Base-by-base conservation (phyloP, 1,140 invertebrate genomes). In the Sesamia nonagrioides region DNA sequence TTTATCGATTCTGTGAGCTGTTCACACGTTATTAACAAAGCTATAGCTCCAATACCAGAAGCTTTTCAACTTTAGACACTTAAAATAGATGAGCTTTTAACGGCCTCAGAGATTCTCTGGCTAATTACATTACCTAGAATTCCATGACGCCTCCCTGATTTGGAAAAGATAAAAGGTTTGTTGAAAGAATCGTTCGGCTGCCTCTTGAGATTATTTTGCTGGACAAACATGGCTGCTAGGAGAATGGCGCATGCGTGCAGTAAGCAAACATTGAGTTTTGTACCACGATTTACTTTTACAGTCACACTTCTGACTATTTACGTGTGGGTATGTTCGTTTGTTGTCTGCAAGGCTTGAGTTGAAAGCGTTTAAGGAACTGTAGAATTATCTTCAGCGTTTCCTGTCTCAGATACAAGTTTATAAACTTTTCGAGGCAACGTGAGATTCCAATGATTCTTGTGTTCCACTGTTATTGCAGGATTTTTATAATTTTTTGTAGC, bases 231-330 rank as follows among this genome's bases (percentile, higher is more conserved):
- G 27, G 40, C 27, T 68, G 21, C 68, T 35, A 35, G 33, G 6
- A 27, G 21, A 27, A 17, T 69, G 35, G 42, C 8, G 13, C 11
- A 11, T 37, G 68, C 50, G 50, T 54, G 68, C 27, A 54, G 68
- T 72, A 54, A 7, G 33, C 68, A 72, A 72, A 72, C 50, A 9
- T 17, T 35, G 8, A 37, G 50, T 37, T 54, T 72, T 72, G 68
- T 37, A 13, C 27, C 42, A 17, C 60, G 66, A 40, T 77, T 77
- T 77, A 77, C 74, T 77, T 77, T 68, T 13, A 35, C 74, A 77
- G 52, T 76, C 60, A 60, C 74, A 77, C 74, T 77, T 17, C 48
- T 42, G 60, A 21, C 27, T 77, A 61, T 77, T 77, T 68, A 66
- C 61, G 61, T 40, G 33, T n/a, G n/a, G n/a, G n/a, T 68, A 8